Evolutionary conservation across 2,797 vertebrate genomes (phyloP), one percentile per base, ranked within the genome.

Genomic region (Cheirogaleus major): DNA sequence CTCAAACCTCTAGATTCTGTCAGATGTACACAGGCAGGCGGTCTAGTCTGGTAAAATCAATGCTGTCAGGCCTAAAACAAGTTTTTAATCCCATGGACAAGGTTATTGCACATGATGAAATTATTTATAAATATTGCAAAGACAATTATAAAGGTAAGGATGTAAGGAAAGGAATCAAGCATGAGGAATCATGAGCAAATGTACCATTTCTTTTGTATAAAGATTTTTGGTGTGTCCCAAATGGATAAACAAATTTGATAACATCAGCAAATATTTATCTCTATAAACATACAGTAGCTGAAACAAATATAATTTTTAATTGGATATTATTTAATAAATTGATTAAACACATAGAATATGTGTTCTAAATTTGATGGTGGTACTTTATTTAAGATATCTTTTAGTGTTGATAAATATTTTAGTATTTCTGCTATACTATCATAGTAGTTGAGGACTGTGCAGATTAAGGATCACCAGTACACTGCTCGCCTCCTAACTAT

Each of bases 111-210:
- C 10, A 48, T 48, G 6, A 67, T 41, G 3, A n/a, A 57, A 55
- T 91, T 35, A 93, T 79, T 90, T 79, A 8, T 92, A 93, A 83
- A 41, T 69, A 83, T 59, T 78, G 17, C 93, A 92, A 73, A 92
- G 83, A 14, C 8, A 86, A 23, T 76, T 73, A 82, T 75, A 41
- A 92, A 89, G 69, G 10, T 72, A 80, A 93, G 95, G n/a, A 25
- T 61, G 11, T 67, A 87, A 79, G 9, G 17, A 86, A 35, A 63
- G 38, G 20, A 91, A 73, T 10, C 23, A 86, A 89, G 75, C 12
- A 63, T 43, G 38, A 81, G 43, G 83, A 85, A 93, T 91, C 69
- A 55, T 69, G 25, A 81, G 17, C 7, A 43, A 81, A 52, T 43
- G 14, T 79, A 48, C 22, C 3, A 48, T 89, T 67, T 94, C 12